Evolutionary conservation across 1,140 invertebrate genomes (phyloP).

Genomic region (Chionoecetes opilio): DNA sequence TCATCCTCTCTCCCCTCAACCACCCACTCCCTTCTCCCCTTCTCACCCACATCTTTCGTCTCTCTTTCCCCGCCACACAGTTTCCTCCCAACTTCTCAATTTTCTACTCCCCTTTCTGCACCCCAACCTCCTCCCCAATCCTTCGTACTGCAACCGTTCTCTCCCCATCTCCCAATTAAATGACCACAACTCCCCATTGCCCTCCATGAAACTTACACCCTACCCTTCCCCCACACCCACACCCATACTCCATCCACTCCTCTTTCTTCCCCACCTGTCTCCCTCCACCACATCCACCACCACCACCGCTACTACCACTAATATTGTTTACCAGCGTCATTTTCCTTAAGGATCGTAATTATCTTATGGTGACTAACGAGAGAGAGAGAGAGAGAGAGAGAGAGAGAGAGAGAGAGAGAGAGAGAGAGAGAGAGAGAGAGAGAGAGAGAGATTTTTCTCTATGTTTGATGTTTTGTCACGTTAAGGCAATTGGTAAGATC

Average conservation of each 20-base stretch:
- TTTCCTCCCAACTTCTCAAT: background rate
- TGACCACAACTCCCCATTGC: too few relatives aligned
- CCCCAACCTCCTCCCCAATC: background rate
- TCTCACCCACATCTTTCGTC: background rate
- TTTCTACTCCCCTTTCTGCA: background rate
- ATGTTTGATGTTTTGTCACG: too few relatives aligned
- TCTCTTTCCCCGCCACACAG: background rate
- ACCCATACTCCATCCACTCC: background rate
- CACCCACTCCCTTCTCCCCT: background rate
- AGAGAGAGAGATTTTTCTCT: background rate
- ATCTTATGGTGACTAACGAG: too few relatives aligned
- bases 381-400: background rate
- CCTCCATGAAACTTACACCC: too few relatives aligned
- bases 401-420: conserved; percentile 48
- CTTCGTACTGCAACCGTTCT: background rate
- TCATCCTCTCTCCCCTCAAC: background rate
- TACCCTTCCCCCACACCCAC: background rate
- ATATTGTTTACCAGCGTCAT: background rate
- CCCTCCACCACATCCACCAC: background rate
- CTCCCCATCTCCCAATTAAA: background rate
- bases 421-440: conserved; percentile 46
- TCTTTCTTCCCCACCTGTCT: background rate
- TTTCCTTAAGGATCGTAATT: too few relatives aligned
- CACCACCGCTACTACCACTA: background rate
- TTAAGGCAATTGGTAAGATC: too few relatives aligned